Conservation (phyloP, 2,888 invertebrate species). For the Mythimna ferrago region DNA sequence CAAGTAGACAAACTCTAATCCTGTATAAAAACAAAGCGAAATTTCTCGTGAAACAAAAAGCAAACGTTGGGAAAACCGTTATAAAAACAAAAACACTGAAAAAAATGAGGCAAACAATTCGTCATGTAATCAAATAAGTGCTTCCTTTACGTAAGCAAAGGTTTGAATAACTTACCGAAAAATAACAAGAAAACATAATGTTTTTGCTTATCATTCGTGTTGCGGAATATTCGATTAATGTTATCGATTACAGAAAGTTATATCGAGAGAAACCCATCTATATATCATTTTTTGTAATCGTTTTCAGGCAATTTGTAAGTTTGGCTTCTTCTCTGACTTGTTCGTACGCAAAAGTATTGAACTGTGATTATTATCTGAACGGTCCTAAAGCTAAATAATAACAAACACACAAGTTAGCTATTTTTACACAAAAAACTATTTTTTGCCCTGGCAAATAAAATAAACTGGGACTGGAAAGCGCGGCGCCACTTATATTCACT, state of each 20-base stretch:
- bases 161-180: slow-evolving; percentile 32
- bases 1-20: slow-evolving; percentile 16
- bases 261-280: slow-evolving; percentile 23
- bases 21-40: slow-evolving; percentile 37
- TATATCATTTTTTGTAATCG: slow-evolving; percentile 31
- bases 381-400: not conserved
- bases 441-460: no score
- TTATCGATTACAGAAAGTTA: slow-evolving; percentile 44
- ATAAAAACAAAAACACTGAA: no score
- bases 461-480: no score
- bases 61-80: slow-evolving; percentile 16
- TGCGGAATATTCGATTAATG: slow-evolving; percentile 34
- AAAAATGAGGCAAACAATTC: slow-evolving; percentile 37
- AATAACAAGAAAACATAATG: slow-evolving; percentile 38
- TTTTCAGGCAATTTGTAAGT: slow-evolving; percentile 25
- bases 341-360: slow-evolving; percentile 11
- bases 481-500: no score
- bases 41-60: slow-evolving; percentile 27
- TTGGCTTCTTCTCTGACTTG: slow-evolving; percentile 3
- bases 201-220: slow-evolving; percentile 42
- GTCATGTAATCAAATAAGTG: slow-evolving; percentile 57
- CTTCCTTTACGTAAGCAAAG: slow-evolving; percentile 23
- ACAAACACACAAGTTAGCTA: not conserved
- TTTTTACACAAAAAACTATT: no score
- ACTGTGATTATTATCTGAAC: not conserved